These are phyloP conservation scores for Gobio gobio DNA, from an alignment of 2,113 vertebrate species.

Conservation along the genomic window DNA sequence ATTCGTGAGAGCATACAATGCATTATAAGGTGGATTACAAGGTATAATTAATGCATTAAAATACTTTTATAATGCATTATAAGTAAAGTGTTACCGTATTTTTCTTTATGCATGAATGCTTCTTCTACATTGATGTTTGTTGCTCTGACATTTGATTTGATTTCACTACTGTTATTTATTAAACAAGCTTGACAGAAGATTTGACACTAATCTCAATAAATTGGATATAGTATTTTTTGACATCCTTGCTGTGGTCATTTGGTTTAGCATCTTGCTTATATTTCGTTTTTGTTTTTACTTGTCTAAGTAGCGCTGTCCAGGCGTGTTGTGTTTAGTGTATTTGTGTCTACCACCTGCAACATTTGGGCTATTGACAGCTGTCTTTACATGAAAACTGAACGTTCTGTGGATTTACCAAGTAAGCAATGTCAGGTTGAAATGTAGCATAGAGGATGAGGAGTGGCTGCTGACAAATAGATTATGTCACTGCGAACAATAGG, in stretches of 20 bases:
- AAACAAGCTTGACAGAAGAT: slow-evolving; percentile 59
- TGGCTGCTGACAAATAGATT: slow-evolving; percentile 64
- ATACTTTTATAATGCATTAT: too few relatives aligned
- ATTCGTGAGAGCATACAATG: too few relatives aligned
- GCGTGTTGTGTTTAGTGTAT: slow-evolving; percentile 48
- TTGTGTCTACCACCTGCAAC: slow-evolving; percentile 45
- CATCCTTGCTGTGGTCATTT: slow-evolving; percentile 50
- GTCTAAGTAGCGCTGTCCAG: slow-evolving; percentile 40
- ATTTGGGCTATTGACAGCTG: slow-evolving; percentile 58
- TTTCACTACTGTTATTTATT: slow-evolving; percentile 29
- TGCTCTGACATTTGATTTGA: not conserved
- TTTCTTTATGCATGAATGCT: not conserved
- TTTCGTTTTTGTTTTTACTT: slow-evolving; percentile 1
- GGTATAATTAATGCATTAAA: too few relatives aligned
- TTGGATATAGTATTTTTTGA: slow-evolving; percentile 58
- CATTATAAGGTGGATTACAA: too few relatives aligned
- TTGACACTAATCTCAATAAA: slow-evolving; percentile 70
- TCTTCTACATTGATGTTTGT: not conserved
- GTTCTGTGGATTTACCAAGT: slow-evolving; percentile 58
- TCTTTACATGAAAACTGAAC: slow-evolving; percentile 45
- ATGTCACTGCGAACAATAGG: slow-evolving; percentile 58
- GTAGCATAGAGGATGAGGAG: slow-evolving; percentile 48
- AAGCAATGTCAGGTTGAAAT: slow-evolving; percentile 5
- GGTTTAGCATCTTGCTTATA: slow-evolving; percentile 55
- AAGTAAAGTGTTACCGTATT: too few relatives aligned